Evolutionary conservation across 2,113 vertebrate genomes (phyloP), one percentile per base, ranked within the genome.

Genomic region (Myodes glareolus): DNA sequence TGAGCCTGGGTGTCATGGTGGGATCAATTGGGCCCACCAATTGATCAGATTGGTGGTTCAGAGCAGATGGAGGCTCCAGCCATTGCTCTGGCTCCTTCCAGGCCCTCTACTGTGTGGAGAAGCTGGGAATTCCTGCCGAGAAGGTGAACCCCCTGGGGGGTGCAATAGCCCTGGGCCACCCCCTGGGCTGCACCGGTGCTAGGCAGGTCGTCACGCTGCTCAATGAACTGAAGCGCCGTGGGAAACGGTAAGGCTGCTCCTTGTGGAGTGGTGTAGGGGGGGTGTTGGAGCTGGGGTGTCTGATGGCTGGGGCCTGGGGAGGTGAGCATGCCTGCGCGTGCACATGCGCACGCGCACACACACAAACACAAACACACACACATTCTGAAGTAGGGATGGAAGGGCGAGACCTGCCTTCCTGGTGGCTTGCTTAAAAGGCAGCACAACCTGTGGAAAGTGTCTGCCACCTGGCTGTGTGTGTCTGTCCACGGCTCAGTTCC

Each of bases 61-160:
- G 58, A 21, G 45, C 7, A 3, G 61, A 52, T 14, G n/a, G n/a
- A n/a, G 76, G 14, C 42, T 8, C 0, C 0, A 33, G 36, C 72
- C 45, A 1, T 67, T 11, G 19, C 21, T 61, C 31, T 55, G 77
- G 75, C 16, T 97, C 72, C 91, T 68, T 87, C 0, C 85, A 99
- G 99, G 99, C 98, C 1, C 98, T 99, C 86, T 99, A 99, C 98
- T 99, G 99, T n/a, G 98, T 99, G 92, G 99, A 99, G 97, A 99
- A 99, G 96, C 98, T 99, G 89, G 99, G 99, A 0, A 99, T 99
- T 93, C 99, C 99, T 0, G 23, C 94, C 68, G 99, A 99, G 98
- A 99, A 99, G 96, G 99, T 99, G 93, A 99, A 99, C 93, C 99
- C 99, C 0, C 99, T 99, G 1, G 99, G 99, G 0, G 99, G 99